phyloP scores from a whole-genome alignment of 1,140 invertebrate species.

The Chelonus insularis region DNA sequence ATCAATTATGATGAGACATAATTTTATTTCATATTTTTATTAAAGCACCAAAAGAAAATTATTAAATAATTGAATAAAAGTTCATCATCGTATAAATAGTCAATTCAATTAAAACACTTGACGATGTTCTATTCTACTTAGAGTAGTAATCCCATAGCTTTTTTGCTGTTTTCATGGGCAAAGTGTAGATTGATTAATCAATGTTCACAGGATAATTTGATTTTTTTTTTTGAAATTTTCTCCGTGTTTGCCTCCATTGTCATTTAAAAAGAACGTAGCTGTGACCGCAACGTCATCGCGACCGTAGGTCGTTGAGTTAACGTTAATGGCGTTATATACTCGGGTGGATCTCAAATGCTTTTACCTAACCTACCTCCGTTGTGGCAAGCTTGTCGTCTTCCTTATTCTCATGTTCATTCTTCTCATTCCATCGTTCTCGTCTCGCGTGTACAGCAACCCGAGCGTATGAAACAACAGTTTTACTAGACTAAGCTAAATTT shows the following conservation, averaged over 20 bases:
- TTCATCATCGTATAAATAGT: too few relatives aligned
- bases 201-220: not conserved
- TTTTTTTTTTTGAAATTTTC: not conserved
- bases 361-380: slow-evolving; percentile 25
- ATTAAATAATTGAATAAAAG: too few relatives aligned
- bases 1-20: too few relatives aligned
- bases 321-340: slow-evolving; percentile 37
- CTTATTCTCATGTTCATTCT: slow-evolving; percentile 13
- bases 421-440: slow-evolving; percentile 27
- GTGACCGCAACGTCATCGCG: slow-evolving; percentile 17
- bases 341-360: slow-evolving; percentile 34
- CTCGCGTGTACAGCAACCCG: slow-evolving; percentile 34
- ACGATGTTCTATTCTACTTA: too few relatives aligned
- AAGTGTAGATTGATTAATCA: not conserved
- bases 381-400: slow-evolving; percentile 1
- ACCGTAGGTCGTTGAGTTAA: slow-evolving; percentile 23
- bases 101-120: too few relatives aligned
- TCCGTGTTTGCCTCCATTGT: not conserved
- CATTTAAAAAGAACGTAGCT: slow-evolving; percentile 6
- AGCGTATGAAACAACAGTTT: slow-evolving; percentile 43
- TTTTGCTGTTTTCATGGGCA: not conserved
- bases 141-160: not conserved
- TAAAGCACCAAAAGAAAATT: too few relatives aligned
- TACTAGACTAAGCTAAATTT: slow-evolving; percentile 44
- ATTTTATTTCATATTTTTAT: too few relatives aligned